These are phyloP conservation scores for Maccullochella peelii DNA, from an alignment of 2,113 vertebrate genomes.

Conservation along the genomic window DNA sequence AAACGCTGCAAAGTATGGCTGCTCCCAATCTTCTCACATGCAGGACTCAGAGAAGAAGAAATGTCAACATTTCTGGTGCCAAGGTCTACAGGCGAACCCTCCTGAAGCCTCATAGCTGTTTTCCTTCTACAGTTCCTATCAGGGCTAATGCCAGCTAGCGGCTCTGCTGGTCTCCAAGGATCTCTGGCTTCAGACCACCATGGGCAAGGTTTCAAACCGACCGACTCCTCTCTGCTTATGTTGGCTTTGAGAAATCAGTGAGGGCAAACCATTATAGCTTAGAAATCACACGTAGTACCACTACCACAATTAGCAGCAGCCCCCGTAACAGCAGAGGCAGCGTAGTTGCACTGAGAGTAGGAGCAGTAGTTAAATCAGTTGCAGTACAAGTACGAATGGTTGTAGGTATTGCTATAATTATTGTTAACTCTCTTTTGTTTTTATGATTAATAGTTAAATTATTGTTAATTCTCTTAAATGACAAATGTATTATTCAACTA, in stretches of 20 bases:
- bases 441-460: too few relatives aligned
- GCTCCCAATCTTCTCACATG: slow-evolving; percentile 50
- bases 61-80: slow-evolving; percentile 45
- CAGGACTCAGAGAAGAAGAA: slow-evolving; percentile 45
- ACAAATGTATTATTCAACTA: not conserved
- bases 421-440: too few relatives aligned
- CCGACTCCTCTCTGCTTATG: slow-evolving; percentile 31
- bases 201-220: slow-evolving; percentile 20
- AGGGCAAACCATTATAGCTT: slow-evolving; percentile 13
- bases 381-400: not conserved
- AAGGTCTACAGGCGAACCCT: slow-evolving; percentile 48
- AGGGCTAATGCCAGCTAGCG: slow-evolving; percentile 23
- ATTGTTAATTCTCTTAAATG: too few relatives aligned
- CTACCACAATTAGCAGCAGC: not conserved
- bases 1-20: slow-evolving; percentile 22
- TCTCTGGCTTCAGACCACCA: slow-evolving; percentile 37
- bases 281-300: not conserved
- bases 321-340: not conserved
- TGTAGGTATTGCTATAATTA: too few relatives aligned
- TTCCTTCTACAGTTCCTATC: slow-evolving; percentile 42
- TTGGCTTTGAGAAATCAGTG: slow-evolving; percentile 28
- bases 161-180: slow-evolving; percentile 34
- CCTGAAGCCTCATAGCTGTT: slow-evolving; percentile 33
- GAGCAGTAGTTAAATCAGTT: not conserved
- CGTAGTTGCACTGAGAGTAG: not conserved